phyloP scores from a whole-genome alignment of 35 echinoderm and acorn worm genomes.

The Holothuria glaberrima region DNA sequence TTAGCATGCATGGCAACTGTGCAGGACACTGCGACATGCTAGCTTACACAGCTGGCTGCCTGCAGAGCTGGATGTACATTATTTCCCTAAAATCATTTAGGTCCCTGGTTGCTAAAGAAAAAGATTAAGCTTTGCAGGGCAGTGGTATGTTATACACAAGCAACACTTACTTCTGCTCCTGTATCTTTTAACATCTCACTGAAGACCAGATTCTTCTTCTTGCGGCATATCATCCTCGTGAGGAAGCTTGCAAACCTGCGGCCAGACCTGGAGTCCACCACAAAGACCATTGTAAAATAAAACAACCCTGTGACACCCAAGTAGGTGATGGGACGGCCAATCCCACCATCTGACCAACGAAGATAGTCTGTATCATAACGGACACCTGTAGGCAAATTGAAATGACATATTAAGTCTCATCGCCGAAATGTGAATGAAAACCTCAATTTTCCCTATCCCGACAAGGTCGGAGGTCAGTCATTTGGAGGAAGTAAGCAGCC shows the following conservation, averaged over 20 bases:
- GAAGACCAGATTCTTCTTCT: constrained; percentile 54
- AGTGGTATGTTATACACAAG: too few species aligned
- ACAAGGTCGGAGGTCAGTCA: neutral
- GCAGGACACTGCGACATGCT: too few species aligned
- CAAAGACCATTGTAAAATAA: constrained; percentile 79
- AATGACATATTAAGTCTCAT: too few species aligned
- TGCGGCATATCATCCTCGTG: constrained; percentile 28
- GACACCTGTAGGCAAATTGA: constrained; percentile 38
- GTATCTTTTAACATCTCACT: constrained; percentile 65
- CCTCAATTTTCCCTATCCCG: too few species aligned
- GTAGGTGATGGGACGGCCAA: constrained; percentile 71
- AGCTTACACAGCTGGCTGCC: too few species aligned
- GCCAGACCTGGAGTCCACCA: constrained; percentile 67
- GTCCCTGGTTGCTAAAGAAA: too few species aligned
- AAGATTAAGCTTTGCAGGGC: too few species aligned
- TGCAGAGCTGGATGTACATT: too few species aligned
- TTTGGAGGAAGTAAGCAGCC: too few species aligned
- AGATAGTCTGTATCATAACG: constrained; percentile 62
- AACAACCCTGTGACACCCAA: constrained; percentile 71
- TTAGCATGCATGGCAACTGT: too few species aligned
- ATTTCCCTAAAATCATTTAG: too few species aligned
- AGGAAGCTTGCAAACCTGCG: constrained; percentile 20
- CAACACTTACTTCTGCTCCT: constrained; percentile 43
- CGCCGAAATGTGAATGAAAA: too few species aligned
- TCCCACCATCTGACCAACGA: constrained; percentile 70